Conservation (phyloP, 2,888 invertebrate genomes). For the Diarsia brunnea region DNA sequence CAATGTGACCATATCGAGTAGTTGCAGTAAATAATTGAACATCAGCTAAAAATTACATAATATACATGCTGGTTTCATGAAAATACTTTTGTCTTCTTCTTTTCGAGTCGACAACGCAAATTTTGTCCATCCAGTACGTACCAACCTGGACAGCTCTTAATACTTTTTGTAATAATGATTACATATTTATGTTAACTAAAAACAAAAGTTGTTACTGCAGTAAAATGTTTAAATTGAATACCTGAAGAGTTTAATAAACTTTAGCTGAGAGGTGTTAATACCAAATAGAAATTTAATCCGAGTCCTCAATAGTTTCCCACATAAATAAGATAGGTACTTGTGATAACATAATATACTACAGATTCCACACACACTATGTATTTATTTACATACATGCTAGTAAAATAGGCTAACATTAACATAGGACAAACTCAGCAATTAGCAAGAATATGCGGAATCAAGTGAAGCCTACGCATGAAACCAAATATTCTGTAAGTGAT, state of each 20-base stretch:
- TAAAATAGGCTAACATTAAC: conserved; percentile 28
- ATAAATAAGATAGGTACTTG: conserved; percentile 7
- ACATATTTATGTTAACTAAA: background rate
- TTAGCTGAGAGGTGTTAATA: background rate
- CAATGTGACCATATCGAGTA: conserved; percentile 41
- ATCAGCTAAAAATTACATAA: conserved; percentile 23
- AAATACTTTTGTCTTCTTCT: too few species aligned
- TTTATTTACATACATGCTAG: background rate
- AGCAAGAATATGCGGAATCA: conserved; percentile 52
- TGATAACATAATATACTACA: background rate
- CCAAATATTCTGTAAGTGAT: conserved; percentile 48
- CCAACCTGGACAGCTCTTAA: too few species aligned
- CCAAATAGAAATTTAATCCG: background rate
- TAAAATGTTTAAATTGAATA: background rate
- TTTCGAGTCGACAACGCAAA: too few species aligned
- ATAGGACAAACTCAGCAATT: conserved; percentile 42
- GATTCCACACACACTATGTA: background rate
- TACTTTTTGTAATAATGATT: background rate
- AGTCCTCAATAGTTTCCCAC: background rate
- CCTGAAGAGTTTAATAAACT: background rate
- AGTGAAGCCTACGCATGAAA: conserved; percentile 62
- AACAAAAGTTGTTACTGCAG: background rate
- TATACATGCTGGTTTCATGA: background rate
- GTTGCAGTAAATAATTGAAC: conserved; percentile 43
- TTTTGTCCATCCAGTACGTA: too few species aligned